Evolutionary conservation across 2,113 vertebrate species (phyloP), one percentile per base, ranked within the genome.

Genomic region (Python bivittatus): DNA sequence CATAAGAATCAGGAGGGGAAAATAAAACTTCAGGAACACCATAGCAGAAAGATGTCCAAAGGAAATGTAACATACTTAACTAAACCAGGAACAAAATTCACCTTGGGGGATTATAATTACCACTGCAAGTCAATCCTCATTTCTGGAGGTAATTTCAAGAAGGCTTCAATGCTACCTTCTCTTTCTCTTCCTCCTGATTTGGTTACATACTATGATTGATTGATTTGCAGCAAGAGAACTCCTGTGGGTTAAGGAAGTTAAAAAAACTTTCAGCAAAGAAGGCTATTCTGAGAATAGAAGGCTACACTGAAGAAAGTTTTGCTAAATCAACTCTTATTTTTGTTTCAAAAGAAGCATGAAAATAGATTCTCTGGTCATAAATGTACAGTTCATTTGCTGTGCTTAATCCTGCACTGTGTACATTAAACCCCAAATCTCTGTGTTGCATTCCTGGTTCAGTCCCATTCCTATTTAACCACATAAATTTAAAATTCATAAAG

Each of bases 41-140:
- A 86, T 29, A 86, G 17, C 27, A 86, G 29, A 60, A 94, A n/a
- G 42, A 89, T 94, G 25, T 90, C 3, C 90, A 56, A 88, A 72
- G n/a, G 7, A 0, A 57, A 93, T 91, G 83, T 68, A 84, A 87
- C 0, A 3, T 87, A 89, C 12, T 13, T 13, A 52, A 91, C 44
- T 72, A 84, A 91, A 91, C 72, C 33, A 89, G 72, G 4, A 0
- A 1, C 22, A 84, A 84, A 87, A 6, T 1, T 1, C 2, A 92
- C 20, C 64, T 5, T 84, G 29, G 29, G 0, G 2, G 3, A 48
- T 15, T 23, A 44, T 4, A 88, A 8, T 29, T 2, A 27, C 10
- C 27, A 11, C 29, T 25, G 12, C 44, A 29, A 54, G 7, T 12
- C n/a, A n/a, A 83, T 17, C 17, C 64, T 20, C 2, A 88, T 93